phyloP scores from a whole-genome alignment of 1,140 invertebrate species.

The Sminthurinus signatus region DNA sequence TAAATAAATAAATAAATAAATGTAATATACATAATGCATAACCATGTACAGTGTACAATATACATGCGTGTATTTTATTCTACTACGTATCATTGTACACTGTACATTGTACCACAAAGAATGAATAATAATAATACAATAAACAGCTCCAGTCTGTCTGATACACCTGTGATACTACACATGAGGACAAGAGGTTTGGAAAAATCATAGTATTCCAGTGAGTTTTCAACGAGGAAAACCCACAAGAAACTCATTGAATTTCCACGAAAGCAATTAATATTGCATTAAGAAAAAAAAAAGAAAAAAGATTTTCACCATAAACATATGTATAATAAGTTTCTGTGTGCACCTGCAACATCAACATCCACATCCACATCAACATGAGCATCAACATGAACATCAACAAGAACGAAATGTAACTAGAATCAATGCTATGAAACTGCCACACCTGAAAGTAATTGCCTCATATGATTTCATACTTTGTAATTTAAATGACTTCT shows the following conservation, averaged over 20 bases:
- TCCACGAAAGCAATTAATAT: constrained; percentile 10
- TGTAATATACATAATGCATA: no score
- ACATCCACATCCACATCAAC: background rate
- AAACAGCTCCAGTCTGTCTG: constrained; percentile 3
- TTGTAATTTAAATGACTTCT: no score
- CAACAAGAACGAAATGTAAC: no score
- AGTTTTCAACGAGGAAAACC: constrained; percentile 5
- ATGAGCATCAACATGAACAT: no score
- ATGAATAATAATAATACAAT: no score
- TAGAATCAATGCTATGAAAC: no score
- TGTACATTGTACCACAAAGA: no score
- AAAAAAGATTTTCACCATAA: constrained; percentile 4
- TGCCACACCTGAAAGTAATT: constrained; percentile 5
- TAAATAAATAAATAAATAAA: no score
- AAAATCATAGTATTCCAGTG: background rate
- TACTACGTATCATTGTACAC: no score
- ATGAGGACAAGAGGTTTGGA: background rate
- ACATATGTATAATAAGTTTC: background rate
- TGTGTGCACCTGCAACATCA: background rate
- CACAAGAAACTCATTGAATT: background rate
- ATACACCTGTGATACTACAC: no score
- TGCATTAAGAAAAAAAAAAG: constrained; percentile 5
- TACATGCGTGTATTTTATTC: no score
- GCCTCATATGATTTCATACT: background rate
- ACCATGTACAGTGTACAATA: no score